Conservation (phyloP, 2,113 vertebrate species). For the Nematolebias whitei region DNA sequence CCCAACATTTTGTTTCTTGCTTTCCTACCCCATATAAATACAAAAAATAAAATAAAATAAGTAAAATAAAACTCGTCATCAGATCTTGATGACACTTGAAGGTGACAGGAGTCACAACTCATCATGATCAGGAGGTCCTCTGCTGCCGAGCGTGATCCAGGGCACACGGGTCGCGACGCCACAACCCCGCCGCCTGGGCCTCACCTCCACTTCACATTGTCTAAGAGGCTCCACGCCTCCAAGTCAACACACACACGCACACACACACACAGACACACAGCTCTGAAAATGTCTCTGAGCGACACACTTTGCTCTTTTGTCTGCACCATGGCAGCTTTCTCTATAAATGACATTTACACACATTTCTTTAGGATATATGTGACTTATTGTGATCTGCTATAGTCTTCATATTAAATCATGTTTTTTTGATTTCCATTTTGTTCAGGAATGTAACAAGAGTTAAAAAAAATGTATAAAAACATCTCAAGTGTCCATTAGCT, state of each 20-base stretch:
- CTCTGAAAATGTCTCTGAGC: conserved; percentile 65
- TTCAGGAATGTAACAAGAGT: conserved; percentile 14
- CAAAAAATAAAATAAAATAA: conserved; percentile 11
- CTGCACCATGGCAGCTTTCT: conserved; percentile 54
- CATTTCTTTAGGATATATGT: conserved; percentile 36
- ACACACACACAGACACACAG: no score
- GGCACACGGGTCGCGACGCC: conserved; percentile 78
- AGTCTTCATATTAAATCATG: conserved; percentile 1
- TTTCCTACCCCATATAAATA: conserved; percentile 39
- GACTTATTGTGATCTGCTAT: conserved; percentile 26
- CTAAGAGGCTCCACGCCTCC: conserved; percentile 45
- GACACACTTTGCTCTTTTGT: conserved; percentile 74
- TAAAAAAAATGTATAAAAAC: conserved; percentile 12
- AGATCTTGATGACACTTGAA: conserved; percentile 82
- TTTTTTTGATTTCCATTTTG: conserved; percentile 3
- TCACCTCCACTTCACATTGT: conserved; percentile 83
- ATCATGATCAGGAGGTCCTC: conserved; percentile 85
- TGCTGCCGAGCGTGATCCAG: conserved; percentile 82
- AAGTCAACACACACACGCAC: conserved; percentile 30
- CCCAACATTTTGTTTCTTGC: not conserved
- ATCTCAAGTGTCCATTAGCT: conserved; percentile 53
- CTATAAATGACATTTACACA: conserved; percentile 61
- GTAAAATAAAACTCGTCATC: conserved; percentile 51
- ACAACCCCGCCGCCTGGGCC: conserved; percentile 77
- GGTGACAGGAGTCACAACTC: conserved; percentile 91